Evolutionary conservation across 2,113 vertebrate genomes (phyloP).

Genomic region (Lophius piscatorius): DNA sequence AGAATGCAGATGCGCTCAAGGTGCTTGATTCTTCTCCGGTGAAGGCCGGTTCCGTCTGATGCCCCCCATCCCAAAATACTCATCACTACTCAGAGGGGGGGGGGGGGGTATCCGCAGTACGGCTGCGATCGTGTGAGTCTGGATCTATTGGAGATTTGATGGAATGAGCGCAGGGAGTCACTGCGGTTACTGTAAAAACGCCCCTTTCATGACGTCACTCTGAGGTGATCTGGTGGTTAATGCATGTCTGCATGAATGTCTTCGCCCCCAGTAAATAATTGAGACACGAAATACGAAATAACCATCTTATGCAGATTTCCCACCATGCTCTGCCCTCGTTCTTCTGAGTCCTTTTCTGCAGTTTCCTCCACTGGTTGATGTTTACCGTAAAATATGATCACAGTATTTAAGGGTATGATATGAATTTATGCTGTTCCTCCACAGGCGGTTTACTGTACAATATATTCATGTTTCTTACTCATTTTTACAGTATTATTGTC

Average conservation of each 20-base stretch:
- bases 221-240: not conserved
- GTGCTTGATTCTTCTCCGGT: constrained; percentile 64
- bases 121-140: constrained; percentile 53
- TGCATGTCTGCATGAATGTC: constrained; percentile 1
- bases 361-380: constrained; percentile 21
- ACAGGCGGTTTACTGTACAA: too few species aligned
- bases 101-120: constrained; percentile 57
- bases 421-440: too few species aligned
- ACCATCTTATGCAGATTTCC: not conserved
- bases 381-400: too few species aligned
- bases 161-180: constrained; percentile 75
- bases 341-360: constrained; percentile 33
- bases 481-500: too few species aligned
- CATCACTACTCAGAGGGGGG: constrained; percentile 67
- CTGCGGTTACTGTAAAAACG: constrained; percentile 67
- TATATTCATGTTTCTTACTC: too few species aligned
- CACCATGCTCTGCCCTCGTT: constrained; percentile 1
- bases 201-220: constrained; percentile 29
- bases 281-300: constrained; percentile 16
- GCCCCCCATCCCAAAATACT: not conserved
- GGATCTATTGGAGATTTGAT: constrained; percentile 52
- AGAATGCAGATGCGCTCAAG: constrained; percentile 38
- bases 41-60: constrained; percentile 56
- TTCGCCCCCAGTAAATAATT: constrained; percentile 18
- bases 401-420: too few species aligned